A percentile compares a stretch with the other conserved stretches of the same genome.
These are phyloP conservation scores for Choristoneura fumiferana DNA, from an alignment of 1,140 invertebrate genomes.

Conservation along the genomic window DNA sequence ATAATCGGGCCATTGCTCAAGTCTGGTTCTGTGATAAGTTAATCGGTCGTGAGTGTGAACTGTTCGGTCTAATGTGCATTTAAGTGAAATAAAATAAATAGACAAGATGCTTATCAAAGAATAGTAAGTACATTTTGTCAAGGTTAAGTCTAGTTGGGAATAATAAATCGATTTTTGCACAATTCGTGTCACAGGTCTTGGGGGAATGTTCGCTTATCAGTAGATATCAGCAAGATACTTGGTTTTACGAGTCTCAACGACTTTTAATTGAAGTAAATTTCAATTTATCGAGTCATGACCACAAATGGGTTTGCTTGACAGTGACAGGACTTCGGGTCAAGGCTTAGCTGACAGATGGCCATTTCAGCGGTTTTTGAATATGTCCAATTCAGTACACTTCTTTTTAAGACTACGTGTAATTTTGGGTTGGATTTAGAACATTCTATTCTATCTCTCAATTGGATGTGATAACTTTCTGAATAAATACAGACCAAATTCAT, in stretches of 20 bases:
- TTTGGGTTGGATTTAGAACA: background rate
- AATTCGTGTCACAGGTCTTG: constrained; percentile 25
- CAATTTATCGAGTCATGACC: background rate
- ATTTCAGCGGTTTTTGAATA: constrained; percentile 6
- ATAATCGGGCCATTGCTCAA: constrained; percentile 69
- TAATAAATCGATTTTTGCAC: constrained; percentile 69
- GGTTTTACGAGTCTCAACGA: background rate
- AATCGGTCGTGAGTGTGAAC: constrained; percentile 65
- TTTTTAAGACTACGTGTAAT: background rate
- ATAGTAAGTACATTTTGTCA: constrained; percentile 63
- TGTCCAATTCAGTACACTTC: background rate
- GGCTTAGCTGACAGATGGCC: constrained; percentile 26
- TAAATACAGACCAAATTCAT: too few relatives aligned
- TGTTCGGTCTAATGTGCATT: constrained; percentile 68
- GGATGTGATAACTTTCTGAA: too few relatives aligned
- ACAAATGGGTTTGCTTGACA: constrained; percentile 32
- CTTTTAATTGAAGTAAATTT: constrained; percentile 3
- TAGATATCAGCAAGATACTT: constrained; percentile 20
- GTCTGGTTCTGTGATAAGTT: constrained; percentile 71
- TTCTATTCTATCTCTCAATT: too few relatives aligned
- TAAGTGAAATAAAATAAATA: constrained; percentile 67
- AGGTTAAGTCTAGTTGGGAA: constrained; percentile 59
- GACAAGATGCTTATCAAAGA: constrained; percentile 75
- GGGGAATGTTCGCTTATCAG: constrained; percentile 33
- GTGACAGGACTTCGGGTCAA: constrained; percentile 49